Evolutionary conservation across 2,797 vertebrate genomes (phyloP), one percentile per base, ranked within the genome.

Genomic region (Peromyscus attwateri): DNA sequence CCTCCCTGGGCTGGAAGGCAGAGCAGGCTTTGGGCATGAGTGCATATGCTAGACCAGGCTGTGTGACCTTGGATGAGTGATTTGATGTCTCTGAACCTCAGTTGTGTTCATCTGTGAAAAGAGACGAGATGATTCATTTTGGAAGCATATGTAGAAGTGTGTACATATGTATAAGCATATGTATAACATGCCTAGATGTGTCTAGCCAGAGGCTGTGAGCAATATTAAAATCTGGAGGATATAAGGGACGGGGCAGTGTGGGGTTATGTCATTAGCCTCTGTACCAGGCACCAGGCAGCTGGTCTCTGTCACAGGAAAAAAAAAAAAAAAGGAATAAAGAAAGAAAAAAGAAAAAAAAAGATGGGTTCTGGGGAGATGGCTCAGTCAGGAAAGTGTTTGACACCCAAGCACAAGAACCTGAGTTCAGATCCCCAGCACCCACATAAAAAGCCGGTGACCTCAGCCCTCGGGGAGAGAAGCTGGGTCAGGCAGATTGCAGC

Each of bases 1-100:
- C 49, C 60, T 27, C 34, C 70, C 71, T 6, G 23, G 52, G 66
- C 71, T 23, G 34, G 73, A 64, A 87, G 92, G 73, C 34, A 3
- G 52, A 21, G 82, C 0, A 0, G 88, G n/a, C 73, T 64, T 64
- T 1, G 1, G 62, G 34, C 14, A 3, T 2, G 23, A 10, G 8
- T 17, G 25, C 68, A 68, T 46, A 52, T 83, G 89, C 25, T 21
- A 94, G 49, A 73, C 43, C 1, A 4, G 57, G 81, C 90, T 94
- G 7, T 13, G 81, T 76, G 77, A 76, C 76, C 62, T 68, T 52
- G 83, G 40, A 13, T 27, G 55, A 80, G 37, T n/a, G 49, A 60
- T 46, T 68, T 57, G n/a, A 31, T 57, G 9, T 95, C 91, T 96
- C 87, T 76, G 87, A 95, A 79, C 31, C 27, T 91, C 49, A 17